phyloP scores from a whole-genome alignment of 2,888 invertebrate species.

The Petrolisthes manimaculis region DNA sequence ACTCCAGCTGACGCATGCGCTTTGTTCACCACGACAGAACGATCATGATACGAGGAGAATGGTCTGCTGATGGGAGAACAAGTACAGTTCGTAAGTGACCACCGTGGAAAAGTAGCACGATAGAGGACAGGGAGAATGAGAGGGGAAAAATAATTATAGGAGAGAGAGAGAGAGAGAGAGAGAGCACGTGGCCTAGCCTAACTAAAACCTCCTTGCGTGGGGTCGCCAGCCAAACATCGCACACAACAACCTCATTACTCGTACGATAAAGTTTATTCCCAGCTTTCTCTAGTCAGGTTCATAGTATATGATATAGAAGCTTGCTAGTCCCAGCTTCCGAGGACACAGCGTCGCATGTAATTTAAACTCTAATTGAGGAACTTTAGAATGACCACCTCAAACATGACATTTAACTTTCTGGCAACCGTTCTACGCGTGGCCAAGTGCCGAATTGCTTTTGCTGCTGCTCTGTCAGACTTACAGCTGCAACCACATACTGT shows the following conservation, averaged over 20 bases:
- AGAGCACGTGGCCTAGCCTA: constrained; percentile 50
- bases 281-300: not conserved
- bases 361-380: not conserved
- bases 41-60: not conserved
- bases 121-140: not conserved
- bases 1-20: not conserved
- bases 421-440: constrained; percentile 41
- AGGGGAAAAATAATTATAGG: not conserved
- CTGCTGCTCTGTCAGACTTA: constrained; percentile 42
- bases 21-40: not conserved
- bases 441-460: constrained; percentile 34
- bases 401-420: constrained; percentile 36
- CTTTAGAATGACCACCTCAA: not conserved
- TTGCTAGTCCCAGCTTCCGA: not conserved
- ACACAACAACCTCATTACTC: not conserved
- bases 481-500: constrained; percentile 41
- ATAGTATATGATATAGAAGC: not conserved
- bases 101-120: too few species aligned
- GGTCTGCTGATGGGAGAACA: not conserved
- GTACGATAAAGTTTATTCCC: not conserved
- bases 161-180: not conserved
- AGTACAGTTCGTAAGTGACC: too few species aligned
- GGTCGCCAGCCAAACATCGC: not conserved
- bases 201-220: constrained; percentile 28
- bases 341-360: not conserved